phyloP scores from a whole-genome alignment of 2,797 vertebrate genomes.

The Anguilla obscura region DNA sequence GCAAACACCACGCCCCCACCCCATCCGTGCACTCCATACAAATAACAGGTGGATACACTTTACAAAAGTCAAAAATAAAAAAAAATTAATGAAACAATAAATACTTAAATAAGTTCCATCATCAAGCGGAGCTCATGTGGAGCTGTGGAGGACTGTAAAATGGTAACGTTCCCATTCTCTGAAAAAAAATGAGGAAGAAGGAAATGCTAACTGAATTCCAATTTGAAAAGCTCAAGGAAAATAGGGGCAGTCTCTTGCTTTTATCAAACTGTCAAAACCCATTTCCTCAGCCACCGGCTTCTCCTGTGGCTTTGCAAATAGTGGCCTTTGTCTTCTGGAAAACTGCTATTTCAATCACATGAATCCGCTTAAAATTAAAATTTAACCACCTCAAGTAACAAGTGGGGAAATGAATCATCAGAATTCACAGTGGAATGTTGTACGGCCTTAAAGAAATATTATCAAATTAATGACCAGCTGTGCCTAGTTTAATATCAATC shows the following conservation, averaged over 20 bases:
- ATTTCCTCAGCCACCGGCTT: neutral
- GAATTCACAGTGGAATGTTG: neutral
- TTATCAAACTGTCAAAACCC: constrained; percentile 5
- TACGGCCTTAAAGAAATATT: neutral
- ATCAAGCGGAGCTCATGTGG: neutral
- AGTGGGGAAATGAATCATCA: neutral
- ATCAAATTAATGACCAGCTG: neutral
- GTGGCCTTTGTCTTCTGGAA: constrained; percentile 8
- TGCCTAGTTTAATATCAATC: neutral
- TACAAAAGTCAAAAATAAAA: neutral
- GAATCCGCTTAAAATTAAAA: constrained; percentile 4
- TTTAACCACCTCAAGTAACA: neutral
- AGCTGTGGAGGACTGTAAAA: neutral
- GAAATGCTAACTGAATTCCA: neutral
- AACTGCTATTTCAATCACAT: neutral
- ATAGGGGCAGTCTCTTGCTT: neutral
- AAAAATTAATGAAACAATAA: neutral
- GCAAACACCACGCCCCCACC: neutral
- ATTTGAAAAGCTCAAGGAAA: neutral
- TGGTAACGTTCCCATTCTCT: neutral
- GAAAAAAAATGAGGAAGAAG: neutral
- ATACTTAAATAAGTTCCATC: neutral
- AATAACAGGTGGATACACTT: neutral
- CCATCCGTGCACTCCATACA: neutral
- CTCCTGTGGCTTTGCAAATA: neutral